Conservation (phyloP, 1,140 invertebrate species). For the Hycleus cichorii region DNA sequence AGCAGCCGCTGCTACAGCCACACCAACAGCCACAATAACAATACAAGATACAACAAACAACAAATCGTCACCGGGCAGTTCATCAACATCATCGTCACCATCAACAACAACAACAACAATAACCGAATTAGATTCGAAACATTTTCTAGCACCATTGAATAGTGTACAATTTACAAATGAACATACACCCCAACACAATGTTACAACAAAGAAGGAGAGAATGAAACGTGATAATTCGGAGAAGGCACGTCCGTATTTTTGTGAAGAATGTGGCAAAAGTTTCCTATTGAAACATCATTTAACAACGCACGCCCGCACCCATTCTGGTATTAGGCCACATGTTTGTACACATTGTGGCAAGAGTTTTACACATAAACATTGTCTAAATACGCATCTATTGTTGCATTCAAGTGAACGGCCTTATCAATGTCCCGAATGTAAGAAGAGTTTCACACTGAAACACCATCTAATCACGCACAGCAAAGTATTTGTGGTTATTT, state of each 20-base stretch:
- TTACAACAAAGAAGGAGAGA: neutral
- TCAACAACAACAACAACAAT: no score
- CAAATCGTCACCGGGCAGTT: no score
- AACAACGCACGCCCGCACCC: constrained; percentile 69
- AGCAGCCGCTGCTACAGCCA: neutral
- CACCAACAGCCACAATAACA: no score
- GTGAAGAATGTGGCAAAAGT: constrained; percentile 73
- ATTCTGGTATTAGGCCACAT: constrained; percentile 73
- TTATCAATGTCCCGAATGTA: constrained; percentile 76
- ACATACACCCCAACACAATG: no score
- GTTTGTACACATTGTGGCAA: constrained; percentile 79
- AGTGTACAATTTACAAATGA: neutral
- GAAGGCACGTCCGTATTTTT: constrained; percentile 71
- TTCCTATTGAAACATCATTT: constrained; percentile 76
- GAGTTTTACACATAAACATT: constrained; percentile 77
- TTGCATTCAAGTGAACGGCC: constrained; percentile 74
- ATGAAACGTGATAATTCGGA: neutral
- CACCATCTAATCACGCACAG: constrained; percentile 71
- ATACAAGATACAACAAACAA: no score
- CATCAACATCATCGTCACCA: no score
- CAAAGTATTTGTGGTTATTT: constrained; percentile 44
- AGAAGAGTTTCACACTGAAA: constrained; percentile 78
- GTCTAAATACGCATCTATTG: constrained; percentile 71
- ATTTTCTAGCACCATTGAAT: constrained; percentile 10
- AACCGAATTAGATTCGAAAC: constrained; percentile 5